Base-by-base conservation (phyloP, 2,888 invertebrate genomes). In the Magallana nippona region DNA sequence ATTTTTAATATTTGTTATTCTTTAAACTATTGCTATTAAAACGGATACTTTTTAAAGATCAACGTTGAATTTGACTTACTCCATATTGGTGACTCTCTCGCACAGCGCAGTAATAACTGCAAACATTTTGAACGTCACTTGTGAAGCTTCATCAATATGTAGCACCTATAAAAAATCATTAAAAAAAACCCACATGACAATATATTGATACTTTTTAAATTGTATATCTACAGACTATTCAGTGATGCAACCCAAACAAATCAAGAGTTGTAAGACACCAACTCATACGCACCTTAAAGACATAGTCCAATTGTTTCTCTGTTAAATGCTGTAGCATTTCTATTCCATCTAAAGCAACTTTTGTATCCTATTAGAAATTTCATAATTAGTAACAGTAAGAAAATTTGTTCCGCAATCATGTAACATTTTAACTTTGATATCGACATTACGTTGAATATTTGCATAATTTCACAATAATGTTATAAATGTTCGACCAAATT, bases 41-140 rank as follows among this genome's bases (percentile, higher is more conserved):
- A 44, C 27, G 8, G 8, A 44, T 44, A 44, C 8, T 1, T 15
- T 8, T 15, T 17, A 1, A 55, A 44, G n/a, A 44, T 44, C 2
- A 1, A 0, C 27, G 3, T 19, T 17, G 15, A 17, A 32, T 11
- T 11, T 32, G 27, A 90, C 93, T 92, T 89, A 93, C 93, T 93
- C 93, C 93, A 93, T 93, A 32, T 89, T 87, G 2, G 93, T 92
- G 13, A 93, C 92, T 79, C 93, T 78, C 82, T 93, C 93, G 84
- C 92, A 91, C 8, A 93, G 85, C 1, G 93, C 93, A 0, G 91
- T 90, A 60, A 93, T 90, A 10, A 93, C 93, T 13, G 93, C 91
- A 86, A 93, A 93, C 93, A 93, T 93, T 55, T 93, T 82, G 86
- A 93, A 93, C 1, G 93, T 93, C 17, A 93, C 88, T 55, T 91